Conservation (phyloP, 2,797 vertebrate species). For the Ambastaia sidthimunki region DNA sequence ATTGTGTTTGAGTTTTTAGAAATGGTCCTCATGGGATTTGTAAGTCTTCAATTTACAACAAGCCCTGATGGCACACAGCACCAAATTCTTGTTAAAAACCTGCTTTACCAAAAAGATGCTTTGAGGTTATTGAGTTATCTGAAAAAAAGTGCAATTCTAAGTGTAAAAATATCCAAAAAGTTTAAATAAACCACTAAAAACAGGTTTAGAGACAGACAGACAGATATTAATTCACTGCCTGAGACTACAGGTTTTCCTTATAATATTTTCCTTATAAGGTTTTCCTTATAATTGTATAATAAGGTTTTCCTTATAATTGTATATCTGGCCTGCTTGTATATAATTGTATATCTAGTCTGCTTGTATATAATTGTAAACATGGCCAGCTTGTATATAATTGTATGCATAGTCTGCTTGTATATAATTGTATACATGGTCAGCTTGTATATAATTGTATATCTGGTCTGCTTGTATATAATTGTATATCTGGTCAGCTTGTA, state of each 20-base stretch:
- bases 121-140: neutral
- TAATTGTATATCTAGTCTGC: too few relatives aligned
- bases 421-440: too few relatives aligned
- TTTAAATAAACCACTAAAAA: constrained; percentile 4
- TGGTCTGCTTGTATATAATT: too few relatives aligned
- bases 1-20: constrained; percentile 11
- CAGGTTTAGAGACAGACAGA: neutral
- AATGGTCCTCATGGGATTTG: neutral
- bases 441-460: too few relatives aligned
- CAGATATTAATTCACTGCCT: neutral
- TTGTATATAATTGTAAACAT: too few relatives aligned
- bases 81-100: constrained; percentile 14
- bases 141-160: neutral
- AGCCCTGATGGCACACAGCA: neutral
- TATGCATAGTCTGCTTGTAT: too few relatives aligned
- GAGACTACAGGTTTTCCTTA: constrained; percentile 4
- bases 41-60: constrained; percentile 20
- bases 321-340: too few relatives aligned
- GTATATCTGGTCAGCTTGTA: too few relatives aligned
- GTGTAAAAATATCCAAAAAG: neutral
- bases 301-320: too few relatives aligned
- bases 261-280: too few relatives aligned
- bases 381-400: too few relatives aligned
- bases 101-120: neutral
- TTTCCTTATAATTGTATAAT: too few relatives aligned